phyloP scores from a whole-genome alignment of 2,797 vertebrate species.

The Apodemus agrarius region DNA sequence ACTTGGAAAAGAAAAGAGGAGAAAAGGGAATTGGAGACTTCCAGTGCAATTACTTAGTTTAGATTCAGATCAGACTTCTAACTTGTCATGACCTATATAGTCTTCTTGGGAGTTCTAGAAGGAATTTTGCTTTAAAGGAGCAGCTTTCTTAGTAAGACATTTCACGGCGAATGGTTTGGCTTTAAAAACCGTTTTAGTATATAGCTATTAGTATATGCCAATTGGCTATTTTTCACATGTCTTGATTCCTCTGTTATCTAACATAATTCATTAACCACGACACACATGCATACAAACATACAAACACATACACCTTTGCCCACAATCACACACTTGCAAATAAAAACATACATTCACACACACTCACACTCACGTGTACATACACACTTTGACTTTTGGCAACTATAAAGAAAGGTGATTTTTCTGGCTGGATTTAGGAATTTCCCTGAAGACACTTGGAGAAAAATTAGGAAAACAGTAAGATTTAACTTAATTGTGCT shows the following conservation, averaged over 20 bases:
- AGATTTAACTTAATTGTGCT: background rate
- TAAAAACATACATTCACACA: too few species aligned
- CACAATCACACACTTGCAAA: background rate
- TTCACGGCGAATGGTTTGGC: background rate
- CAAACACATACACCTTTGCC: background rate
- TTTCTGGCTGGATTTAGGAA: background rate
- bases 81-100: background rate
- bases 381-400: background rate
- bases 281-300: background rate
- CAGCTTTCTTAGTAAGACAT: background rate
- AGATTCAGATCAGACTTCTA: background rate
- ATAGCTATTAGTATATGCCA: background rate
- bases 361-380: too few species aligned
- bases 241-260: background rate
- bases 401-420: background rate
- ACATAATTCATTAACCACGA: background rate
- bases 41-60: background rate
- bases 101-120: background rate
- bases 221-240: background rate
- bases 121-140: background rate
- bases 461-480: background rate
- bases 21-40: background rate
- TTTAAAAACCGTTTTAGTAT: background rate
- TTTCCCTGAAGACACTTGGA: background rate
- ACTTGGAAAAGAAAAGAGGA: background rate